Percentiles rank a stretch among this genome's conserved stretches.
Conservation (phyloP, 1,140 invertebrate species). For the Kradibia gibbosae region DNA sequence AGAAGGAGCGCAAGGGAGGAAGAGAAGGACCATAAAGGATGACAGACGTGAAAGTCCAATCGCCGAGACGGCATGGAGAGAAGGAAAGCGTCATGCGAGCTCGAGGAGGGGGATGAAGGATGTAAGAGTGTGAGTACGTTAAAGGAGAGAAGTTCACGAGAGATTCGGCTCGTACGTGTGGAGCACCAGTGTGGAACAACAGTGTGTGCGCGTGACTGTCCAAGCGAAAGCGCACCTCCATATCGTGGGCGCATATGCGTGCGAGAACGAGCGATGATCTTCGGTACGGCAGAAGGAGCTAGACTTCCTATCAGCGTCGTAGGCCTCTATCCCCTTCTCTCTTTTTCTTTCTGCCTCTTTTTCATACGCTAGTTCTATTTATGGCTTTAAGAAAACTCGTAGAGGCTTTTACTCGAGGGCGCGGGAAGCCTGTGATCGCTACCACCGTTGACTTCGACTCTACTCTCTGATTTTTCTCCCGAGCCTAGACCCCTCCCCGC, state of each 20-base stretch:
- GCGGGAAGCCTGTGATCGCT: background rate
- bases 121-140: constrained; percentile 25
- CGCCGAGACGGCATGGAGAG: constrained; percentile 18
- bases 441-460: no score
- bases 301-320: no score
- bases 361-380: no score
- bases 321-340: background rate
- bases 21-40: constrained; percentile 28
- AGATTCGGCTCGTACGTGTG: no score
- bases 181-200: no score
- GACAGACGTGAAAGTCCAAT: constrained; percentile 30
- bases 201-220: background rate
- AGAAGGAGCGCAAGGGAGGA: constrained; percentile 24
- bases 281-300: no score
- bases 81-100: constrained; percentile 40
- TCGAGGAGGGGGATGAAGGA: constrained; percentile 23
- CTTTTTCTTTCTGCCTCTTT: background rate
- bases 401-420: background rate
- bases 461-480: background rate
- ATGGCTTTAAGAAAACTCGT: constrained; percentile 42
- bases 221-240: background rate
- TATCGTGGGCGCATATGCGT: background rate
- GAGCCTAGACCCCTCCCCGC: background rate
- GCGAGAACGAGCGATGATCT: background rate
- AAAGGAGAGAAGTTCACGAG: constrained; percentile 11